phyloP scores from a whole-genome alignment of 2,113 vertebrate species.

The Malaclemys terrapin region DNA sequence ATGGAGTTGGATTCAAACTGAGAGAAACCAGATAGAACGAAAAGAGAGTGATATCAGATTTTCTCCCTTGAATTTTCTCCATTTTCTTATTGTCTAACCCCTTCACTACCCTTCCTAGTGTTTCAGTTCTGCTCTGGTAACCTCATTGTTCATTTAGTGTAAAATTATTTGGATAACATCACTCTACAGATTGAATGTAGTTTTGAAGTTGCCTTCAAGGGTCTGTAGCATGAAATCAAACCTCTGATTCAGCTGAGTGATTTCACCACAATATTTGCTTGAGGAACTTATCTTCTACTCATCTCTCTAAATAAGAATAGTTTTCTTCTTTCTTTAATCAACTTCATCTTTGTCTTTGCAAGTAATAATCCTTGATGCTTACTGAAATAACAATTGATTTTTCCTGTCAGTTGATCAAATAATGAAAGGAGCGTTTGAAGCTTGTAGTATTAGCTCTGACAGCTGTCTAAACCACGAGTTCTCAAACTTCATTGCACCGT shows the following conservation, averaged over 20 bases:
- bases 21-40: background rate
- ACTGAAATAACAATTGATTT: background rate
- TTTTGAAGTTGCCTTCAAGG: background rate
- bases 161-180: background rate
- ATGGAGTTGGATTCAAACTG: background rate
- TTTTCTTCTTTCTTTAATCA: background rate
- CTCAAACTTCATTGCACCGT: too few relatives aligned
- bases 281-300: background rate
- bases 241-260: background rate
- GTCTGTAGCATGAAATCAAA: background rate
- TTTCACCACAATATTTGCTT: background rate
- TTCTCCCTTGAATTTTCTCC: background rate
- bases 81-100: background rate
- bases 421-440: background rate
- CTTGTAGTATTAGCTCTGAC: slow-evolving; percentile 6
- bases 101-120: background rate
- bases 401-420: background rate
- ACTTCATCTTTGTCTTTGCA: background rate
- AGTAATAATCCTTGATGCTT: background rate
- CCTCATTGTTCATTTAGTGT: background rate
- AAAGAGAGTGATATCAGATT: background rate
- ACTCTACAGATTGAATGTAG: background rate
- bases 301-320: background rate
- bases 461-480: background rate
- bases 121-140: background rate